Conservation (phyloP, 2,113 vertebrate species). For the Percina caprodes region DNA sequence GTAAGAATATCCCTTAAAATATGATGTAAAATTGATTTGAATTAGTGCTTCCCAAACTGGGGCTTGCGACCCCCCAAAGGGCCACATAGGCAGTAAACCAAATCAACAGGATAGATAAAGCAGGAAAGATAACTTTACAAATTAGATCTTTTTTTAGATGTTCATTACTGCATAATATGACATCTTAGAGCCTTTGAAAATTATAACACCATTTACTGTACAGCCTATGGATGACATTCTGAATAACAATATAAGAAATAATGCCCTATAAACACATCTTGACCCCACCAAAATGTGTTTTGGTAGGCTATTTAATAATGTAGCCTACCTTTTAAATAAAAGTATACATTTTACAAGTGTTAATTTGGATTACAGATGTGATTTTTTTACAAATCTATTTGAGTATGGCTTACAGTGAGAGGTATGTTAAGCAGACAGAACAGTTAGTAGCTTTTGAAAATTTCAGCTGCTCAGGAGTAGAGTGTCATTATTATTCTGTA, state of each 20-base stretch:
- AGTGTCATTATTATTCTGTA: background rate
- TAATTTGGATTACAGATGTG: background rate
- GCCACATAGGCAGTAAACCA: background rate
- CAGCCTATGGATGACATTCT: background rate
- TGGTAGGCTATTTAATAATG: background rate
- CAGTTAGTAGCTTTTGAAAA: background rate
- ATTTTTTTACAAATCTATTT: background rate
- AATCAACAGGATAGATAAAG: background rate
- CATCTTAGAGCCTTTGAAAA: background rate
- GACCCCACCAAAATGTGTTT: background rate
- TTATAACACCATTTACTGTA: background rate
- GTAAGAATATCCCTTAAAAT: background rate
- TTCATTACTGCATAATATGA: background rate
- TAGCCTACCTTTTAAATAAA: background rate
- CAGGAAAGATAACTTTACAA: background rate
- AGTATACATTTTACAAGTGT: background rate
- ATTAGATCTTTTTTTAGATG: background rate
- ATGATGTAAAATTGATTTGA: too few relatives aligned
- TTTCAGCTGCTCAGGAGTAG: slow-evolving; percentile 17
- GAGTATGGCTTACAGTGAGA: background rate
- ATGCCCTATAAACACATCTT: background rate
- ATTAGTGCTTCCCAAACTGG: background rate
- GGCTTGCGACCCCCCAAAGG: background rate
- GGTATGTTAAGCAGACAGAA: background rate
- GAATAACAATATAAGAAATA: too few relatives aligned